Conservation (phyloP, 2,113 vertebrate genomes). For the Acrocephalus arundinaceus region DNA sequence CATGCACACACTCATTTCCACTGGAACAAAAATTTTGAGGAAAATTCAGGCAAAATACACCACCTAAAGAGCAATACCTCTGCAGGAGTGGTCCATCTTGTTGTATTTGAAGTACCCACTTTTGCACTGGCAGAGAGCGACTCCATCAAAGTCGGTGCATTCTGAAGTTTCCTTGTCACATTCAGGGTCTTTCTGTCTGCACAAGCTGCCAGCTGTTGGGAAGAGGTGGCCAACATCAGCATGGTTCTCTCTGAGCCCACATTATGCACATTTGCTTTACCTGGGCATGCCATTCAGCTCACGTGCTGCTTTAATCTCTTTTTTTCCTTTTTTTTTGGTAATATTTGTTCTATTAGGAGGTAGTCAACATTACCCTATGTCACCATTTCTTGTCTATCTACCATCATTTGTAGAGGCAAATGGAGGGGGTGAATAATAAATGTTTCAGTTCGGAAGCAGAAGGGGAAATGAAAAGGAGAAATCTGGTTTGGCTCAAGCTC, state of each 20-base stretch:
- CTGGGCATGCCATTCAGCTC: not conserved
- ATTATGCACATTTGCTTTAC: not conserved
- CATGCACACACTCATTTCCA: not conserved
- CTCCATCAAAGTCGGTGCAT: slow-evolving; percentile 83
- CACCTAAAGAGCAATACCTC: slow-evolving; percentile 74
- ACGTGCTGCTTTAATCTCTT: not conserved
- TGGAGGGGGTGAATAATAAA: not conserved
- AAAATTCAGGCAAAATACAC: not conserved
- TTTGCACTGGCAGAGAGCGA: slow-evolving; percentile 84
- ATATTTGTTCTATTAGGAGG: not conserved
- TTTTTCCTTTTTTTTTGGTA: not conserved
- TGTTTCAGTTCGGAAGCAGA: not conserved
- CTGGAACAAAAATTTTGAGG: not conserved
- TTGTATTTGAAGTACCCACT: slow-evolving; percentile 92
- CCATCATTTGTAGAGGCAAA: not conserved
- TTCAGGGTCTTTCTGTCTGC: slow-evolving; percentile 79
- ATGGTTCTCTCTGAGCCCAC: not conserved
- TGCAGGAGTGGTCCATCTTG: slow-evolving; percentile 86
- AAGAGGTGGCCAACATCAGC: not conserved
- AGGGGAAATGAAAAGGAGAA: slow-evolving; percentile 25
- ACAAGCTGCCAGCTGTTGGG: slow-evolving; percentile 84
- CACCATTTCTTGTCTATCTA: not conserved
- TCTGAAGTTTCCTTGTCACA: slow-evolving; percentile 86
- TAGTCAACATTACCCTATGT: not conserved
- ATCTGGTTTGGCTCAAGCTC: slow-evolving; percentile 16